Evolutionary conservation across 2,113 vertebrate species (phyloP), one percentile per base, ranked within the genome.

Genomic region (Antigone vipio): DNA sequence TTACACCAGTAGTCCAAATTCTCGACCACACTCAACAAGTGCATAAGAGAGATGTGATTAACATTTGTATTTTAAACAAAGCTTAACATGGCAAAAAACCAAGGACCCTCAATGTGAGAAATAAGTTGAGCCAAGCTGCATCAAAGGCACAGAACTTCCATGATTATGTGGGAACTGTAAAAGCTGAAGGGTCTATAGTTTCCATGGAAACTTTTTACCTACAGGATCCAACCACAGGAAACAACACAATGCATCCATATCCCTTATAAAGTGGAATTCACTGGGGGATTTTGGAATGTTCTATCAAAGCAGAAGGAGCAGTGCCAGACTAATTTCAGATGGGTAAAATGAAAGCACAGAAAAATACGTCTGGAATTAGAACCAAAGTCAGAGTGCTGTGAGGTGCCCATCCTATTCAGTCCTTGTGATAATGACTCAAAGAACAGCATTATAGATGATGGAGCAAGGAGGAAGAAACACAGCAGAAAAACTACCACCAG

Each of bases 151-250:
- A 47, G 55, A 92, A 94, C 53, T 60, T 81, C 9, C 26, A 56
- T 7, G 17, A 85, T 75, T 76, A 58, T 3, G 3, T 78, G 17
- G 19, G 26, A 91, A 76, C 14, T 23, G 9, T n/a, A 66, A 74
- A 67, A 85, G n/a, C 3, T 1, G 22, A 86, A 91, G 44, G 32
- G 15, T 32, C 76, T 75, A 67, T 49, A 67, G 75, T 94, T 93
- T 87, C 91, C 64, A 85, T 45, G 64, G 96, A 88, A 89, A 78
- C 68, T 40, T 95, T 93, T 92, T 50, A 95, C 60, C 69, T 93
- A 40, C 24, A 67, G 42, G n/a, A 88, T 78, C 50, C 30, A 66
- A 44, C 63, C 42, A 87, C 40, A 74, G 18, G 38, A 53, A 88
- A 81, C 60, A 92, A 47, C 26, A 72, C 9, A 89, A 73, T 5